Base-by-base conservation (phyloP, 2,888 invertebrate species). In the Nemotelus pantherinus region DNA sequence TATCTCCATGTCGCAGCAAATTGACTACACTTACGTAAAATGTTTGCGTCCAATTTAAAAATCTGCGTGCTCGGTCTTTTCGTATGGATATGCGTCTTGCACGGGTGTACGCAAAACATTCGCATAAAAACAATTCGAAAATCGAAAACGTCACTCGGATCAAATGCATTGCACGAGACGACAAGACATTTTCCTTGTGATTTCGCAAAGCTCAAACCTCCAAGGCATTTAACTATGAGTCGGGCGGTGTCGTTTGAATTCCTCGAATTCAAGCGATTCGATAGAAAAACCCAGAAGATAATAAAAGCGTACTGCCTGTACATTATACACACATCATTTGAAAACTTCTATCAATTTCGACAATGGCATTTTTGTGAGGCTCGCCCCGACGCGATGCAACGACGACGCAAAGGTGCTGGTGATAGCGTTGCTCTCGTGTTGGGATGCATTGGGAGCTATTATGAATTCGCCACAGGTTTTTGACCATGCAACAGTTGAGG, bases 401-500 rank as follows among this genome's bases (percentile, higher is more conserved):
- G n/a, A n/a, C 25, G 25, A 25, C 25, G 50, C 50, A 10, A 68
- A 58, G 72, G 72, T 57, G 58, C 72, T 58, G 72, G 47, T 74
- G 74, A 63, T 74, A 48, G 74, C 39, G 25, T 25, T 25, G 25
- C 25, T 25, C 25, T 25, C 25, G 25, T 25, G 25, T 25, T 25
- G 25, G 25, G 25, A 25, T 25, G 25, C 0, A 25, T 25, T 25
- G 25, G 25, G 25, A 3, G 57, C 74, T 50, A 74, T 74, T 74
- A 74, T 39, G 63, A 74, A 74, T 74, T 74, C 74, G 63, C 41
- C 41, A 25, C 74, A 74, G 60, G 74, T 48, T 74, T 60, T 74
- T 74, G 74, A 74, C 60, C 60, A 74, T 60, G 63, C 74, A 74
- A 74, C 74, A 47, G 74, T 74, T 74, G 57, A 74, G 48, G 57